A percentile compares a stretch with the other conserved stretches of the same genome.
These are phyloP conservation scores for Diabrotica undecimpunctata DNA, from an alignment of 1,140 invertebrate species.

Conservation along the genomic window DNA sequence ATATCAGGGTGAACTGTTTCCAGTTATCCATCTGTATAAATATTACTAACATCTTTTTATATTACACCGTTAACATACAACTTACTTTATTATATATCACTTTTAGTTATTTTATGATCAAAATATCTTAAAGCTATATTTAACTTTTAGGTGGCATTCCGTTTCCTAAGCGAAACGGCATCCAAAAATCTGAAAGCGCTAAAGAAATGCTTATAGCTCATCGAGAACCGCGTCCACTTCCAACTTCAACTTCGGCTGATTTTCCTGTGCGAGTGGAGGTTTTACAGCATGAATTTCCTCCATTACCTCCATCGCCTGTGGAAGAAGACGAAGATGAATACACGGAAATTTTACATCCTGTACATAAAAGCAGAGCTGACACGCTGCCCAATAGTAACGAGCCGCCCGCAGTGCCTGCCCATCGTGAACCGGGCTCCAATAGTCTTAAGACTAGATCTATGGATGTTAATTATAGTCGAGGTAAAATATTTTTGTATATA, in stretches of 20 bases:
- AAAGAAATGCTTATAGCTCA: conserved; percentile 62
- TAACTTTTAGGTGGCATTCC: conserved; percentile 21
- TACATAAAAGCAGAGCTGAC: conserved; percentile 52
- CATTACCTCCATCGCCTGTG: conserved; percentile 71
- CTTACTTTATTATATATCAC: no score
- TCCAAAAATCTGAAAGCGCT: conserved; percentile 65
- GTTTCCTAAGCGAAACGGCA: conserved; percentile 47
- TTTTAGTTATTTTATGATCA: no score
- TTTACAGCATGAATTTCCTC: conserved; percentile 65
- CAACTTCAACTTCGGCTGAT: conserved; percentile 55
- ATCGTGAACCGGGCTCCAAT: conserved; percentile 61
- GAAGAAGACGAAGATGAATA: conserved; percentile 73
- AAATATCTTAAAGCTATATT: no score
- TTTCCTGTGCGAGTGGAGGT: conserved; percentile 56
- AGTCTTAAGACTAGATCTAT: conserved; percentile 76
- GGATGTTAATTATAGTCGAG: conserved; percentile 64
- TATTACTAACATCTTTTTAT: no score
- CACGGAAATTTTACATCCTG: conserved; percentile 60
- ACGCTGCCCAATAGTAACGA: conserved; percentile 54
- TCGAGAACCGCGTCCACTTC: conserved; percentile 51
- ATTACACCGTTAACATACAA: no score
- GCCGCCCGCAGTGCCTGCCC: conserved; percentile 64
- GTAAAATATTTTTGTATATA: conserved; percentile 36
- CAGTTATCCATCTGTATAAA: no score
- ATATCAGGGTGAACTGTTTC: no score